Evolutionary conservation across 1,140 invertebrate genomes (phyloP), one percentile per base, ranked within the genome.

Genomic region (Maconellicoccus hirsutus): DNA sequence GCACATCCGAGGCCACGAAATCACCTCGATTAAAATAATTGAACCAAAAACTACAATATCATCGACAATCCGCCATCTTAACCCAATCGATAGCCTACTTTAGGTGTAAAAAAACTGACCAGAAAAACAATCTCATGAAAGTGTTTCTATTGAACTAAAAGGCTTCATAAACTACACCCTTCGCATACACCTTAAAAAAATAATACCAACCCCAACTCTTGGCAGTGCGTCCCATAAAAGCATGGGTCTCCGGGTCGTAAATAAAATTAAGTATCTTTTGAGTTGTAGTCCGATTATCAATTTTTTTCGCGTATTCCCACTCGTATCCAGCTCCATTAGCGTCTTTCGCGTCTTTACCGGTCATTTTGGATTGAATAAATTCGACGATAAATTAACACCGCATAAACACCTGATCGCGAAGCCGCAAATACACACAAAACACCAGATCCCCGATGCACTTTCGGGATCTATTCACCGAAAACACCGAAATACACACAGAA

Each of bases 201-300:
- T n/a, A n/a, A 19, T 69, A 77, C 79, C 79, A 77, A 82, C 81
- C 78, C 82, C 82, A 83, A 74, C 78, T 79, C 39, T 75, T 74
- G 19, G 76, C 79, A n/a, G 81, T 82, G 70, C 82, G 72, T 38
- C 82, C 82, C 14, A 83, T 74, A 72, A 82, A 79, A 72, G 81
- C 78, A 39, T 77, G 75, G 12, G 77, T 80, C 70, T 80, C 76
- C 8, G 78, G 75, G 77, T 83, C 81, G 77, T 79, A 83, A 8
- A 83, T 73, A 73, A 80, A 79, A 59, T 76, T 71, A 69, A 75
- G 76, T 73, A 82, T 71, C 19, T 75, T 75, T 69, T 75, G 71
- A 73, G 74, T 74, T 33, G 70, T 74, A 42, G 72, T 75, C 26
- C 73, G 39, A 70, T 73, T 71, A 59, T 73, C 70, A 39, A 72